Base-by-base conservation (phyloP, 2,113 vertebrate genomes). In the Ancistrus triradiatus region DNA sequence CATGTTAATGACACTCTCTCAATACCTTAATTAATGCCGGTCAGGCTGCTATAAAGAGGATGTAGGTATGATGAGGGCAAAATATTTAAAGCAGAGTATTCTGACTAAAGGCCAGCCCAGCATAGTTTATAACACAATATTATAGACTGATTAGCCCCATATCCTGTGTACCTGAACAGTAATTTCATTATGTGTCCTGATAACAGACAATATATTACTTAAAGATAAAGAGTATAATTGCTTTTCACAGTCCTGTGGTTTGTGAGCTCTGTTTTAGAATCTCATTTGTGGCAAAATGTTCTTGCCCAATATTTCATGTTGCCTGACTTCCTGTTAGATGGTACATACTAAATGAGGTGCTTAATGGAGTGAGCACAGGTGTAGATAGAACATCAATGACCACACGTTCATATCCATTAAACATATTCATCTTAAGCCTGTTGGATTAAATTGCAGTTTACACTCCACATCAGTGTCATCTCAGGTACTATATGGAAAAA, bases 11-110 rank as follows among this genome's bases (percentile, higher is more conserved):
- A 71, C 68, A 50, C 66, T 61, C 73, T 74, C 47, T 70, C 67
- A 73, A 75, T 75, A 70, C 57, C 57, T 70, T 75, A 67, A 68
- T 78, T 78, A 75, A 75, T 73, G 59, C 57, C 1, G 46, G 18
- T 53, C 59, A 44, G 43, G 40, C 72, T 58, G 48, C 69, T 57
- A 43, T 49, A 69, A 72, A 66, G 65, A 37, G 33, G 55, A 58
- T 69, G 65, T 66, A 69, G 69, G 72, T 74, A 69, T 66, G 69
- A 74, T 66, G 62, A 40, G 44, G 35, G 35, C 35, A 37, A 8
- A 13, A 37, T 37, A 37, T 8, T 13, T 37, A 11, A 37, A 37
- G 35, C 8, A 37, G 13, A 37, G 35, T 11, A 37, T 37, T 13
- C 35, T 11, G 35, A n/a, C n/a, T n/a, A n/a, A n/a, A n/a, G n/a